Percentiles rank a stretch among this genome's conserved stretches.
phyloP scores from a whole-genome alignment of 1,140 invertebrate genomes.

The Triops longicaudatus region DNA sequence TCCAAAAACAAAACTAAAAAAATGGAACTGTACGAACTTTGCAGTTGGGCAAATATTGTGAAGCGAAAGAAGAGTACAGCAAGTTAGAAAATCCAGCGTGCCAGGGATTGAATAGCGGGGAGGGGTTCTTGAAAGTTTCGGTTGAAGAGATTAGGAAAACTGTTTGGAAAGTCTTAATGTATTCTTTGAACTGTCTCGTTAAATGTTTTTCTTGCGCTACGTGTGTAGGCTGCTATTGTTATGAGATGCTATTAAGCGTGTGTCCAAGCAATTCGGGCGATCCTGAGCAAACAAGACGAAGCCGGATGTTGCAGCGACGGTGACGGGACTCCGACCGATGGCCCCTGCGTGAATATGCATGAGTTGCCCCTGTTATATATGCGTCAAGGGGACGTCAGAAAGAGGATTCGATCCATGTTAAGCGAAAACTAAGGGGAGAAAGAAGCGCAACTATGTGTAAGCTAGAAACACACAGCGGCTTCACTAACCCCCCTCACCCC shows the following conservation, averaged over 20 bases:
- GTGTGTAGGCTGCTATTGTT: constrained; percentile 11
- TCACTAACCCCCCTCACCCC: too few relatives aligned
- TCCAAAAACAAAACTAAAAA: neutral
- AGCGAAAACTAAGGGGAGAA: constrained; percentile 14
- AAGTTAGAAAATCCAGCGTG: neutral
- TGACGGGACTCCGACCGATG: neutral
- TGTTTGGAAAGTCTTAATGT: neutral
- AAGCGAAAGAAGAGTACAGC: neutral
- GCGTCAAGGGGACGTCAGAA: constrained; percentile 6
- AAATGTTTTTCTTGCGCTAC: neutral
- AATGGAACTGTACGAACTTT: neutral
- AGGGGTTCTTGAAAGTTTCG: neutral
- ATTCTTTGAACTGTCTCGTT: constrained; percentile 4
- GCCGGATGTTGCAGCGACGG: constrained; percentile 7
- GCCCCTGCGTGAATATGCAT: neutral
- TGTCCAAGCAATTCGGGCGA: constrained; percentile 14
- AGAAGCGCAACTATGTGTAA: neutral
- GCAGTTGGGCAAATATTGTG: neutral
- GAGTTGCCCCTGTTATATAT: neutral
- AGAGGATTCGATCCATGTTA: constrained; percentile 15
- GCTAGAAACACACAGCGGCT: neutral
- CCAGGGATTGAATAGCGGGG: too few relatives aligned
- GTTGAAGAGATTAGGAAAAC: constrained; percentile 3
- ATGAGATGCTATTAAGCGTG: constrained; percentile 12
- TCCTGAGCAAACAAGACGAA: constrained; percentile 11